Percentiles rank a stretch among this genome's conserved stretches.
Evolutionary conservation across 1,140 invertebrate species (phyloP).

Genomic region (Schmidtea mediterranea): DNA sequence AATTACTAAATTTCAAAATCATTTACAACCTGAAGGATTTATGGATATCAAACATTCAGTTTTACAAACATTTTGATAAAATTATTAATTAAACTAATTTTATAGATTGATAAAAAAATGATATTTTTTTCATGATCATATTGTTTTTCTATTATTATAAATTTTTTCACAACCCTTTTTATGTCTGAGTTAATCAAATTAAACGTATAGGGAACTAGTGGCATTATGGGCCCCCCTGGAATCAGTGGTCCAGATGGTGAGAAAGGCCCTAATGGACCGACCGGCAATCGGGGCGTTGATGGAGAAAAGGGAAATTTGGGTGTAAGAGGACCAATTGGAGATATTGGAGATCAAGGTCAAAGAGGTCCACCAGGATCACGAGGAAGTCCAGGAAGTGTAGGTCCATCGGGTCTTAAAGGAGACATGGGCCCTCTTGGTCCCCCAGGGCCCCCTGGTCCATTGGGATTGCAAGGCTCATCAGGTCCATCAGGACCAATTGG

Average conservation of each 20-base stretch:
- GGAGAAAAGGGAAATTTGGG: conserved; percentile 5
- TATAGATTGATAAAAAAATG: too few species aligned
- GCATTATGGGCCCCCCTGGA: conserved; percentile 3
- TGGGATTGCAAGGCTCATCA: conserved; percentile 2
- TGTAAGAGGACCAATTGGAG: conserved; percentile 1
- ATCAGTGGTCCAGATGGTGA: conserved; percentile 5
- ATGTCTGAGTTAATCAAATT: too few species aligned
- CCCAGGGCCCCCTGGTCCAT: conserved; percentile 6
- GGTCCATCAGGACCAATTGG: conserved; percentile 6
- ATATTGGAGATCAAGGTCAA: conserved; percentile 5
- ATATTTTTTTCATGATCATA: too few species aligned
- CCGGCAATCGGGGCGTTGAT: neutral
- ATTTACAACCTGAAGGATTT: too few species aligned
- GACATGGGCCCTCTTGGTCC: conserved; percentile 3
- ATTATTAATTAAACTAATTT: too few species aligned
- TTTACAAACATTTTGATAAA: too few species aligned
- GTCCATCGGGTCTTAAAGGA: conserved; percentile 5
- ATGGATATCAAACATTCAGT: too few species aligned
- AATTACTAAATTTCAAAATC: too few species aligned
- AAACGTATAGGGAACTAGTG: neutral
- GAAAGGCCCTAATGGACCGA: conserved; percentile 1
- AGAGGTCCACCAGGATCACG: neutral
- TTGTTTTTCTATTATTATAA: too few species aligned
- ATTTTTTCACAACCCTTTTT: too few species aligned
- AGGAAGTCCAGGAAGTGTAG: conserved; percentile 1